Evolutionary conservation across 1,140 invertebrate species (phyloP).

Genomic region (Polypedilum vanderplanki): DNA sequence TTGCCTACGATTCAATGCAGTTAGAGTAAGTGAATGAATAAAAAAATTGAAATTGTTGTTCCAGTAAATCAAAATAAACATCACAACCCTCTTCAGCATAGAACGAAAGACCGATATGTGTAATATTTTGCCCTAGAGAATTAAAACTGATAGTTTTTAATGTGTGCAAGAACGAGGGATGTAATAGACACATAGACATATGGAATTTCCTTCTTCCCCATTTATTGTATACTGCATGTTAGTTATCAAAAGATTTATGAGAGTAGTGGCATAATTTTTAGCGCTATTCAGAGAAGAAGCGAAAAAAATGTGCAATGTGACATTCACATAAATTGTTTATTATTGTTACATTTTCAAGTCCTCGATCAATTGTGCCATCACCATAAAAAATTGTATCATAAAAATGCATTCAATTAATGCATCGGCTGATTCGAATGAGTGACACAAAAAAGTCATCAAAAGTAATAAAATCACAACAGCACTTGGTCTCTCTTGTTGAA

Average conservation of each 20-base stretch:
- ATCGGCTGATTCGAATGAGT: too few species aligned
- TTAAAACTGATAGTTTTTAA: not conserved
- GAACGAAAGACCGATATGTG: not conserved
- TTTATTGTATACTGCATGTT: not conserved
- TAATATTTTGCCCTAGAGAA: not conserved
- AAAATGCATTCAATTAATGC: too few species aligned
- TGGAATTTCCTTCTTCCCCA: not conserved
- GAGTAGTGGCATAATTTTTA: not conserved
- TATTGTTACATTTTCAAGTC: too few species aligned
- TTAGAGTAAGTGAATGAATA: not conserved
- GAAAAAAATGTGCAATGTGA: too few species aligned
- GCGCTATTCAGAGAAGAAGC: too few species aligned
- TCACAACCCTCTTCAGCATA: not conserved
- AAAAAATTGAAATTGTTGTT: not conserved
- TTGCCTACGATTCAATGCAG: not conserved
- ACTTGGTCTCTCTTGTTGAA: too few species aligned
- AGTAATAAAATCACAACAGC: too few species aligned
- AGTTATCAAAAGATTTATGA: slow-evolving; percentile 19
- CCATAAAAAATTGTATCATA: too few species aligned
- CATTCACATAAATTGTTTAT: too few species aligned
- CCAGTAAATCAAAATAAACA: slow-evolving; percentile 19
- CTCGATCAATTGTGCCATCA: too few species aligned
- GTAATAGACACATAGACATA: not conserved
- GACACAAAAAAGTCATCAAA: too few species aligned
- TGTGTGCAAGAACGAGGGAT: slow-evolving; percentile 2